Evolutionary conservation across 2,797 vertebrate species (phyloP), one percentile per base, ranked within the genome.

Genomic region (Lutjanus argentimaculatus): DNA sequence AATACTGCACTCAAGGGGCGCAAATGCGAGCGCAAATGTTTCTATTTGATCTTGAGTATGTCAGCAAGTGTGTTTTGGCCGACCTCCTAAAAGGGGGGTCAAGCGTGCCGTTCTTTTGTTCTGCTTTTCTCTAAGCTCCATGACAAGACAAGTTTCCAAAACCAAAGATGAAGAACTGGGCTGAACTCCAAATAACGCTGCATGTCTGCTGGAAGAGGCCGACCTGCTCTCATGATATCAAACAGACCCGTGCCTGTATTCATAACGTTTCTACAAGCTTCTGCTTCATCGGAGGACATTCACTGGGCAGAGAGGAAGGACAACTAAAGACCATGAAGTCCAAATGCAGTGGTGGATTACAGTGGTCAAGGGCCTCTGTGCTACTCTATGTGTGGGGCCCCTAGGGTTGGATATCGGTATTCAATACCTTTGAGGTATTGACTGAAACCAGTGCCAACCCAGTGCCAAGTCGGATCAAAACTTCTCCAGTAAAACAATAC

Each of bases 141-240:
- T 19, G 68, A 84, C 79, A 81, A 85, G 88, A 92, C 88, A 88
- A 68, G 85, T 89, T 90, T 91, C 89, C 89, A 94, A 85, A 92
- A 76, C 70, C 69, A 82, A 72, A 88, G 57, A 90, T 72, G 86
- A 90, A 91, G 77, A 92, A 85, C 88, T 83, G 84, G 90, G 93
- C 91, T 65, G 69, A 76, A 25, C 42, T 91, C 93, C 91, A 92
- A 88, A 80, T 66, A 87, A 82, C 22, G 36, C 69, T 70, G 74
- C 79, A 80, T 45, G 72, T 77, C 78, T 71, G 64, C 75, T 88
- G 78, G 79, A 87, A 87, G 88, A 90, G 58, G 10, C 72, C 2
- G 66, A 73, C 59, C 79, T 79, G 80, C 69, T 81, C 62, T 56
- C 73, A 46, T 89, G 89, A 93, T 80, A 86, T 83, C 91, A 83